Evolutionary conservation across 2,888 invertebrate genomes (phyloP), one percentile per base, ranked within the genome.

Genomic region (Dasysyrphus tricinctus): DNA sequence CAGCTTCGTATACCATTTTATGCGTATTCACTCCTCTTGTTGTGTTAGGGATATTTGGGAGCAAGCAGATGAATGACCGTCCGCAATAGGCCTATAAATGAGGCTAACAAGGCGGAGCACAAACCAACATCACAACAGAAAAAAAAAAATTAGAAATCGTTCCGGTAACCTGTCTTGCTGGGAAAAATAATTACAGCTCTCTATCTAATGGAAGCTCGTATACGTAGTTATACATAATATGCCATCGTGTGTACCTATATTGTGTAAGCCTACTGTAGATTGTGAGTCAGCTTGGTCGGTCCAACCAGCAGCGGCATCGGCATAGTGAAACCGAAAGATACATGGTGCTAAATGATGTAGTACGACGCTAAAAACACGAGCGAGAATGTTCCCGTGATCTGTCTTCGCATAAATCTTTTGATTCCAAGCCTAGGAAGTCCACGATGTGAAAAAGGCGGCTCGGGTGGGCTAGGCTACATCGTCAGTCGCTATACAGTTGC

Each of bases 341-440:
- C 81, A 82, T 75, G 82, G 86, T 82, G 82, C 86, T 86, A 86
- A 86, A 86, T 86, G 86, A 82, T 86, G 86, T 86, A 86, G 82
- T 75, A 86, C 82, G 86, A 82, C 70, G 86, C 74, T 86, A 73
- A 78, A 78, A 85, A 82, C 82, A 86, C 82, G 49, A 82, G 65
- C 78, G 75, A 86, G 59, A 82, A 82, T 82, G 82, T 86, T 86
- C 70, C 78, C 73, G 82, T 82, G 86, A 82, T 82, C 82, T 82
- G 86, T 81, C 86, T 86, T 86, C 86, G 86, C 86, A 86, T 86
- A 86, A 86, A 86, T 86, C 86, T 86, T 79, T 49, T 42, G 73
- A 54, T 67, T 59, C 34, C 76, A 67, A 80, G 80, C 59, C 75
- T 75, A 73, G 32, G 47, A 70, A 59, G 19, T 47, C 39, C 34